Evolutionary conservation across 30 jellyfish, hydroid and myxozoan species (phyloP).

Genomic region (Aurelia sp.): DNA sequence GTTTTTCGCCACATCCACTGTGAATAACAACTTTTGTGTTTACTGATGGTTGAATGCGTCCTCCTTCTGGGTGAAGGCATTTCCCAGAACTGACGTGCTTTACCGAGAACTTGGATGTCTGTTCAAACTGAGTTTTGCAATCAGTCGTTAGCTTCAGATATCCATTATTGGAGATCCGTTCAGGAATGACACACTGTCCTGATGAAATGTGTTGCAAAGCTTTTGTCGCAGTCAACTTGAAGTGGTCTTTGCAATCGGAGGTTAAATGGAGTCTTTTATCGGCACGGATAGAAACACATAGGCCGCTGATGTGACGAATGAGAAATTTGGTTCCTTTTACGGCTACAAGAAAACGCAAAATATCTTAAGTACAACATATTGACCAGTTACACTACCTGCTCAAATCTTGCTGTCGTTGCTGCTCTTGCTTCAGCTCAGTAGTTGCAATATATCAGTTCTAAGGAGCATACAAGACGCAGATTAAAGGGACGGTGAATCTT

Average conservation of each 20-base stretch:
- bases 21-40: slow-evolving; percentile 31
- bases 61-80: slow-evolving; percentile 39
- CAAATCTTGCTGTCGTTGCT: too few species aligned
- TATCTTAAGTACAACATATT: too few species aligned
- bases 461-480: too few species aligned
- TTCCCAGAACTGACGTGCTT: slow-evolving; percentile 17
- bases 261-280: not conserved
- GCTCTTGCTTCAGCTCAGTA: too few species aligned
- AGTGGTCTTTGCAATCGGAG: slow-evolving; percentile 19
- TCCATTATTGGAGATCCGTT: not conserved
- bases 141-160: not conserved
- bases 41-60: slow-evolving; percentile 2
- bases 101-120: slow-evolving; percentile 25
- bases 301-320: slow-evolving; percentile 24
- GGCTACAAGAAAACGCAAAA: not conserved
- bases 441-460: too few species aligned
- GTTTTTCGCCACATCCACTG: slow-evolving; percentile 26
- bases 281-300: slow-evolving; percentile 14
- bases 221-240: not conserved
- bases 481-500: too few species aligned
- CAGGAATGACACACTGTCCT: slow-evolving; percentile 16
- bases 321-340: not conserved
- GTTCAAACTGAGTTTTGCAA: slow-evolving; percentile 4
- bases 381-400: too few species aligned
- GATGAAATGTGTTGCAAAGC: slow-evolving; percentile 1